Conservation (phyloP, 2,797 vertebrate species). For the Sphenopsis melanotis region DNA sequence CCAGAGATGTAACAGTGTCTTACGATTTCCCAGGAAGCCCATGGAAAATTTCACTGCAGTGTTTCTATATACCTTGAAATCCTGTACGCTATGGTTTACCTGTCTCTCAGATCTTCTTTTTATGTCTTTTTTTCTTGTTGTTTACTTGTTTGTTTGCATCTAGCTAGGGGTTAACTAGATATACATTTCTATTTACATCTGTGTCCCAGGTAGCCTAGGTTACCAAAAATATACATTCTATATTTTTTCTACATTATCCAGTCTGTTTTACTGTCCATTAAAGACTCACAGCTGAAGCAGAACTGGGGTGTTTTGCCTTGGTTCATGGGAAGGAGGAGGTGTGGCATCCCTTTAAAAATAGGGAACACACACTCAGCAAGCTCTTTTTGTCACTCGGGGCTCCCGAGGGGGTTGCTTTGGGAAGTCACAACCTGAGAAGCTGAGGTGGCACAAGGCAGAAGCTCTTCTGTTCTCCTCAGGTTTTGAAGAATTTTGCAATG, state of each 20-base stretch:
- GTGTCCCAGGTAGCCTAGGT: background rate
- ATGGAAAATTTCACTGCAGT: background rate
- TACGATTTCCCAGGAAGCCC: background rate
- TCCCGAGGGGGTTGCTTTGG: accelerated
- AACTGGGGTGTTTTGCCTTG: background rate
- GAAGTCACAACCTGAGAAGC: background rate
- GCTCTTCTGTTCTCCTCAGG: background rate
- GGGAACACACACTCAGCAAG: accelerated
- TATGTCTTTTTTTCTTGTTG: no score
- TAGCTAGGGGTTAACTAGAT: background rate
- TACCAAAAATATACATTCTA: background rate
- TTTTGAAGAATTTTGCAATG: background rate
- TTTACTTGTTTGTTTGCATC: background rate
- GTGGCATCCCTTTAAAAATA: background rate
- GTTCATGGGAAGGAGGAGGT: accelerated
- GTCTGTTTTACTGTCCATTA: background rate
- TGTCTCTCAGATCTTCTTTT: background rate
- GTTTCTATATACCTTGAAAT: background rate
- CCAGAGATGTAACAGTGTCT: background rate
- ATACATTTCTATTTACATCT: background rate
- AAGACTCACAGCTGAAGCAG: background rate
- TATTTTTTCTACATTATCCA: background rate
- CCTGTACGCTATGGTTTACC: background rate
- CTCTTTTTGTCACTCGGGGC: accelerated
- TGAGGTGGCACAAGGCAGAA: background rate